Base-by-base conservation (phyloP, 1,140 invertebrate species). In the Sarcophaga bullata region DNA sequence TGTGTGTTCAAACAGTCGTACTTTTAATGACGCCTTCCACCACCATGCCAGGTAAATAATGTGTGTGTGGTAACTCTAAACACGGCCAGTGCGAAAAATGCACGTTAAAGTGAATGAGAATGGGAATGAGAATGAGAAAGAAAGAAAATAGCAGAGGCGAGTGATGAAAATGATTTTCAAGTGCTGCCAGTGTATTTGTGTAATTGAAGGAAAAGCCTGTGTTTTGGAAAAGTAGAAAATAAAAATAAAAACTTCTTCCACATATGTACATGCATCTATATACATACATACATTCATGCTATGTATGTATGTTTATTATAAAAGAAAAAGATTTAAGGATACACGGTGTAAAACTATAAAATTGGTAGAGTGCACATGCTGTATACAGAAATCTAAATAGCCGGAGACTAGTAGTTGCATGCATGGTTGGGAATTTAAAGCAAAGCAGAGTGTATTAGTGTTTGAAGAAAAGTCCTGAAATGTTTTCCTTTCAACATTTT, bases 71-170 rank as follows among this genome's bases (percentile, higher is more conserved):
- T 17, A 68, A 68, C n/a, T 19, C 17, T n/a, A n/a, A n/a, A 17
- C n/a, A 68, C 62, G 62, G 62, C 62, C 62, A 68, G 62, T 68
- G 62, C 62, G 62, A 68, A 68, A 68, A 68, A 58, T 68, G n/a
- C 62, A 68, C 25, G 4, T 37, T 37, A 37, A 37, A 37, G 25
- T 37, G 25, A 37, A 37, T 37, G 25, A 37, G 25, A 37, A 37
- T 37, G 25, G 4, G 25, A 1, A 37, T 37, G 25, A 37, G 25
- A 37, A 37, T 37, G 25, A 37, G 4, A 37, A 37, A 37, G 4
- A 37, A 37, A 37, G 4, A 2, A 37, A 1, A 37, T 37, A 37
- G 4, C 4, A 37, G 25, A 37, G 25, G 25, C 25, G n/a, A 68
- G 62, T 68, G 62, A 0, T 68, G 9, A 68, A 25, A 68, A 68